Conservation (phyloP, 2,888 invertebrate genomes). For the Orthosia gothica region DNA sequence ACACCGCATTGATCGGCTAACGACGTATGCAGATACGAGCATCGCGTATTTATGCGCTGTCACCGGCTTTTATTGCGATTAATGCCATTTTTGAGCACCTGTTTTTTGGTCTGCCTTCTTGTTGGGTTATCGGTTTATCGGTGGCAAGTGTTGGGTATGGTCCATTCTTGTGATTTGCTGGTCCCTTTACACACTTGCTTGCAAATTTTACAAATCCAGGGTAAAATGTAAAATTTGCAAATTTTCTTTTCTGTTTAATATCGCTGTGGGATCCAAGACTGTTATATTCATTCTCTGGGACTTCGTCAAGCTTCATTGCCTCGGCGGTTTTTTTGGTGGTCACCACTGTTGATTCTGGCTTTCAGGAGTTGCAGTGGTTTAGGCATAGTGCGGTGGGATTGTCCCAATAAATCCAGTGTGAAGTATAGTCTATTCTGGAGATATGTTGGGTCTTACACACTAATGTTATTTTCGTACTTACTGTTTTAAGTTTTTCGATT, state of each 20-base stretch:
- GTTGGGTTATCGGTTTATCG: slow-evolving; percentile 26
- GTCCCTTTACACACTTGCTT: not conserved
- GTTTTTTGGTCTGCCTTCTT: slow-evolving; percentile 55
- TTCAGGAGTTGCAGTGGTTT: too few relatives aligned
- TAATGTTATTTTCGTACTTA: not conserved
- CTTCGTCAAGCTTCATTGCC: too few relatives aligned
- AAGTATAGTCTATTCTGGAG: not conserved
- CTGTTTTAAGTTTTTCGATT: not conserved
- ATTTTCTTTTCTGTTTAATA: too few relatives aligned
- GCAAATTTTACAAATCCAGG: too few relatives aligned
- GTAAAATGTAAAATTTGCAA: too few relatives aligned
- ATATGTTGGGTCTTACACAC: not conserved
- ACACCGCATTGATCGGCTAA: slow-evolving; percentile 80
- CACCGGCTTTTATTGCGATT: slow-evolving; percentile 82
- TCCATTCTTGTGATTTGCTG: not conserved
- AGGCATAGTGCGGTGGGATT: too few relatives aligned
- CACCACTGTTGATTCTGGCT: too few relatives aligned
- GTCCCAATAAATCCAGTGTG: too few relatives aligned
- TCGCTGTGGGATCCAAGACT: too few relatives aligned
- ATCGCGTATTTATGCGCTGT: slow-evolving; percentile 79
- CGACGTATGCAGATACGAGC: slow-evolving; percentile 75
- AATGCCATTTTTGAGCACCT: slow-evolving; percentile 71
- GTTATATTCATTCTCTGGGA: too few relatives aligned
- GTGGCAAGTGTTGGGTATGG: not conserved
- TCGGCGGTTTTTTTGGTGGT: too few relatives aligned